Base-by-base conservation (phyloP, 2,797 vertebrate genomes). In the Champsocephalus esox region DNA sequence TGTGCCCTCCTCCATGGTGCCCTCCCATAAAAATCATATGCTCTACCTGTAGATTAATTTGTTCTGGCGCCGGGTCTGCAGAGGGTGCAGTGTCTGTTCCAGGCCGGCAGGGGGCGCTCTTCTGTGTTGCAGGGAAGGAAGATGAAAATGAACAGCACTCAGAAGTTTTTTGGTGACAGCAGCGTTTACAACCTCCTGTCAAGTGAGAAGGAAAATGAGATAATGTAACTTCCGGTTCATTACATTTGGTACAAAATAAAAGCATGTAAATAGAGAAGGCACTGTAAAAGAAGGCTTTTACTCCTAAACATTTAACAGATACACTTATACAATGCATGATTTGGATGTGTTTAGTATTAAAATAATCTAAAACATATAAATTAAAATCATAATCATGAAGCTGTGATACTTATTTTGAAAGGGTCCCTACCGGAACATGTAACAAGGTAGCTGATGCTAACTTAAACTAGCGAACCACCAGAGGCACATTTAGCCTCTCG, bases 351-450 rank as follows among this genome's bases (percentile, higher is more conserved):
- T 9, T 38, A 38, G 34, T 38, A 38, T 7, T 8, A 38, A 38
- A 34, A 6, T 1, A 38, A 38, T 38, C 7, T 38, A 6, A 38
- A 8, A 38, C 5, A 38, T 38, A 38, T 28, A 1, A 28, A 28
- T 28, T 4, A 28, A 28, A 28, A 28, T 28, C 28, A 28, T 28
- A 28, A 28, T 28, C 4, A 28, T 28, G 28, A 28, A 28, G 28
- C 28, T 28, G 28, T 28, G 28, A 28, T 28, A 28, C 28, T 28
- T 28, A 82, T 75, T 88, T 77, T 88, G 84, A 79, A 85, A 87
- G 1, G 12, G 0, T 0, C 0, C 0, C 0, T 0, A 69, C 73
- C 84, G 83, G 88, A 83, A 76, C 0, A 0, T 1, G 3, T 10
- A 2, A 1, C 12, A 2, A 0, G 0, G n/a, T 50, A 9, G 12